Conservation (phyloP, 2,888 invertebrate genomes). For the Cenopis cana region DNA sequence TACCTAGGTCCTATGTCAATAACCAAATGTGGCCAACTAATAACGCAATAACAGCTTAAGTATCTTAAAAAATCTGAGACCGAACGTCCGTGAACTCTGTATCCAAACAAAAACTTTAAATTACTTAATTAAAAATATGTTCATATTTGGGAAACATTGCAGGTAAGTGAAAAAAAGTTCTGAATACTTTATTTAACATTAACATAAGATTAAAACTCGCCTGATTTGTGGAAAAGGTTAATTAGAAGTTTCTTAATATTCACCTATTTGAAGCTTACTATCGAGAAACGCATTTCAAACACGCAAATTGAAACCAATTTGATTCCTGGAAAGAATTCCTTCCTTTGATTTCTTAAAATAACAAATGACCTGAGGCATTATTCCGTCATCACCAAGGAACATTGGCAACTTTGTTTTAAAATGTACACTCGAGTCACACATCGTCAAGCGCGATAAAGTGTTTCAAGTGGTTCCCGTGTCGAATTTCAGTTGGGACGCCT, state of each 20-base stretch:
- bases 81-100: not conserved
- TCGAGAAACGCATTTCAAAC: not conserved
- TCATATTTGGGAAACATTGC: too few relatives aligned
- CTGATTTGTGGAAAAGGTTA: too few relatives aligned
- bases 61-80: not conserved
- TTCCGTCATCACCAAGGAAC: not conserved
- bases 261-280: too few relatives aligned
- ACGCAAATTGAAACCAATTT: not conserved
- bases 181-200: too few relatives aligned
- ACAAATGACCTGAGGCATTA: not conserved
- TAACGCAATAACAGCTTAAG: not conserved
- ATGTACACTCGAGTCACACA: not conserved
- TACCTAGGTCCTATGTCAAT: not conserved
- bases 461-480: not conserved
- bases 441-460: not conserved
- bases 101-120: not conserved
- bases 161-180: too few relatives aligned
- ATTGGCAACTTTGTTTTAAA: not conserved
- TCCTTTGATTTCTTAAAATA: not conserved
- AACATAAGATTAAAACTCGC: too few relatives aligned
- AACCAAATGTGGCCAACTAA: slow-evolving; percentile 10
- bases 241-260: too few relatives aligned
- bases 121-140: too few relatives aligned
- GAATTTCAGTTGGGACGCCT: not conserved
- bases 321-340: not conserved